Conservation (phyloP, 2,113 vertebrate species). For the Hemiprocne comata region DNA sequence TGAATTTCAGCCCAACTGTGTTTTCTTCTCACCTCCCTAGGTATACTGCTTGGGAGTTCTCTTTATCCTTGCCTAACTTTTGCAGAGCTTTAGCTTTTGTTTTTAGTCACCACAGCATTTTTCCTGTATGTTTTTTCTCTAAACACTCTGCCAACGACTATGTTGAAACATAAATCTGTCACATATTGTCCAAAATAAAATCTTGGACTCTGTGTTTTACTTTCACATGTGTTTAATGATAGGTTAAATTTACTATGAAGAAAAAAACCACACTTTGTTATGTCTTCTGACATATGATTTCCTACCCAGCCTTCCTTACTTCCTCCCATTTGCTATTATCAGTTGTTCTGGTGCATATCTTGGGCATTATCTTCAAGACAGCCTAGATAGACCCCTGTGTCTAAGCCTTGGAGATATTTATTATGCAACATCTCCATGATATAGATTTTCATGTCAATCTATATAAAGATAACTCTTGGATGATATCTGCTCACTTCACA, state of each 20-base stretch:
- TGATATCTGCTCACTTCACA: neutral
- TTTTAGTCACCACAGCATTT: neutral
- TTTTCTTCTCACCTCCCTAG: neutral
- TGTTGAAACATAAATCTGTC: neutral
- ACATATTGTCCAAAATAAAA: neutral
- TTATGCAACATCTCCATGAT: neutral
- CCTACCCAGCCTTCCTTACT: neutral
- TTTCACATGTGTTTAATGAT: neutral
- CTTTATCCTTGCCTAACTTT: neutral
- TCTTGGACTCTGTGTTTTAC: neutral
- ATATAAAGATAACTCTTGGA: slow-evolving; percentile 23
- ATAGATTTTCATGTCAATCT: slow-evolving; percentile 20
- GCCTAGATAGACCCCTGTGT: neutral
- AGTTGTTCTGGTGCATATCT: neutral
- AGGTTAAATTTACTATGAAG: neutral
- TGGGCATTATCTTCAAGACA: neutral
- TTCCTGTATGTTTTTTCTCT: neutral
- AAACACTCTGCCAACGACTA: neutral
- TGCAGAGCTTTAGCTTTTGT: neutral
- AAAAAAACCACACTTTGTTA: neutral
- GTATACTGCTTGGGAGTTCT: neutral
- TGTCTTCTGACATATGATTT: neutral
- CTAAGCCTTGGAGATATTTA: neutral
- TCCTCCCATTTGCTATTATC: neutral
- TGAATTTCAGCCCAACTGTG: neutral